phyloP scores from a whole-genome alignment of 2,113 vertebrate genomes.

The Capra hircus region DNA sequence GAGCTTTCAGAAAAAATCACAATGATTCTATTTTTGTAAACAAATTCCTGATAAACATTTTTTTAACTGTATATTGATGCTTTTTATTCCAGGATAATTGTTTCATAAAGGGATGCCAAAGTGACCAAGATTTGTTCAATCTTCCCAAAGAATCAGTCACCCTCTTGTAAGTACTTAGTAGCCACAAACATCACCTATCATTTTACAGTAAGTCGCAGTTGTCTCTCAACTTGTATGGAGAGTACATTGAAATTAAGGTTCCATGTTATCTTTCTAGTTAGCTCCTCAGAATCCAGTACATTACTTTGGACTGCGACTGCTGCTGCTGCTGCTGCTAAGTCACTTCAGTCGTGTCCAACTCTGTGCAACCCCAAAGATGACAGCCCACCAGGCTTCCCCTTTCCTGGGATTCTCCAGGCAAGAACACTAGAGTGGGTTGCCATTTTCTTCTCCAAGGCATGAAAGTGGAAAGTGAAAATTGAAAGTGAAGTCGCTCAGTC shows the following conservation, averaged over 20 bases:
- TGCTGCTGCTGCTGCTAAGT: no score
- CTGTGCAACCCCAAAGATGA: accelerated
- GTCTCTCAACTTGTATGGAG: neutral
- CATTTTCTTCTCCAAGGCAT: no score
- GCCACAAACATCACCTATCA: neutral
- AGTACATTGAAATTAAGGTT: neutral
- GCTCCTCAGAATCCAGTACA: neutral
- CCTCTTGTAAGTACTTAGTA: neutral
- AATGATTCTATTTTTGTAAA: neutral
- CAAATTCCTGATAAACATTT: neutral
- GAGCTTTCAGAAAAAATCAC: neutral
- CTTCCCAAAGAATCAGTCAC: neutral
- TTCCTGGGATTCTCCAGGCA: no score
- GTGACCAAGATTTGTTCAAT: neutral
- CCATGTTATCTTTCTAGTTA: neutral
- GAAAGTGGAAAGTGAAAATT: no score
- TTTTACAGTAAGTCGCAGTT: neutral
- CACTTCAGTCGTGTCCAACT: accelerated
- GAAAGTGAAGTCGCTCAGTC: no score
- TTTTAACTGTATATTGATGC: neutral
- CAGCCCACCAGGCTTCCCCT: no score
- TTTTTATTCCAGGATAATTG: neutral
- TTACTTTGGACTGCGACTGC: neutral
- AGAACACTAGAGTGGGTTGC: no score
- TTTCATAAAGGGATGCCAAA: neutral